A percentile compares a stretch with the other conserved stretches of the same genome.
Evolutionary conservation across 1,140 invertebrate species (phyloP).

Genomic region (Plutomurus gul): DNA sequence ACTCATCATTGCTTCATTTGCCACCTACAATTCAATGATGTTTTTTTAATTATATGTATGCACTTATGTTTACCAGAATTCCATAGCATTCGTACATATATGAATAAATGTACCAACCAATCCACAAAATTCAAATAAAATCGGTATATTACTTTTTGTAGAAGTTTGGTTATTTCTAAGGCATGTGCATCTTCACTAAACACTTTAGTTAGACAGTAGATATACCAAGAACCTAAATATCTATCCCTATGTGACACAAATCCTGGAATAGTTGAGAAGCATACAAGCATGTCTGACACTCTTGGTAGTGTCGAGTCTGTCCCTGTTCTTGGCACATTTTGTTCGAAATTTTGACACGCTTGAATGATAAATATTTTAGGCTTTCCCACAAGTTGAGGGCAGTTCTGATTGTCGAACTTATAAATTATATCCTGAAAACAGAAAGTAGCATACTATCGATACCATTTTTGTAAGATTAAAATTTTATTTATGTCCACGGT

Average conservation of each 20-base stretch:
- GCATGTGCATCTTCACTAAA: slow-evolving; percentile 62
- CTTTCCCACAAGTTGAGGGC: slow-evolving; percentile 55
- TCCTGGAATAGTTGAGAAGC: slow-evolving; percentile 49
- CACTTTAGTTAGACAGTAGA: slow-evolving; percentile 72
- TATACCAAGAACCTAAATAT: slow-evolving; percentile 65
- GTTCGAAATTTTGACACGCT: slow-evolving; percentile 56
- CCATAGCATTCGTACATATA: too few species aligned
- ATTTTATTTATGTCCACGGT: too few species aligned
- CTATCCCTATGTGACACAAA: slow-evolving; percentile 43
- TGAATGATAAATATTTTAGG: slow-evolving; percentile 60
- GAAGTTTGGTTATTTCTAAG: not conserved
- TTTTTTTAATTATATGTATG: too few species aligned
- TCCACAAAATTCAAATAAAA: not conserved
- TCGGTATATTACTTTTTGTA: not conserved
- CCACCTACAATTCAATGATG: not conserved
- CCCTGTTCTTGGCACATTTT: slow-evolving; percentile 12
- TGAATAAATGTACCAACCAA: too few species aligned
- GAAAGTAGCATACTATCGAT: too few species aligned
- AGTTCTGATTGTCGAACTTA: slow-evolving; percentile 53
- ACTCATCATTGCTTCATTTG: not conserved
- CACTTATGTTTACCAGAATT: too few species aligned
- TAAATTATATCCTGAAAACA: slow-evolving; percentile 44
- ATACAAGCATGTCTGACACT: slow-evolving; percentile 45
- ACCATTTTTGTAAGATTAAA: too few species aligned
- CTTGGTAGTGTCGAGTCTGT: slow-evolving; percentile 7